These are phyloP conservation scores for Listronotus bonariensis DNA, from an alignment of 1,140 invertebrate species.

Conservation along the genomic window DNA sequence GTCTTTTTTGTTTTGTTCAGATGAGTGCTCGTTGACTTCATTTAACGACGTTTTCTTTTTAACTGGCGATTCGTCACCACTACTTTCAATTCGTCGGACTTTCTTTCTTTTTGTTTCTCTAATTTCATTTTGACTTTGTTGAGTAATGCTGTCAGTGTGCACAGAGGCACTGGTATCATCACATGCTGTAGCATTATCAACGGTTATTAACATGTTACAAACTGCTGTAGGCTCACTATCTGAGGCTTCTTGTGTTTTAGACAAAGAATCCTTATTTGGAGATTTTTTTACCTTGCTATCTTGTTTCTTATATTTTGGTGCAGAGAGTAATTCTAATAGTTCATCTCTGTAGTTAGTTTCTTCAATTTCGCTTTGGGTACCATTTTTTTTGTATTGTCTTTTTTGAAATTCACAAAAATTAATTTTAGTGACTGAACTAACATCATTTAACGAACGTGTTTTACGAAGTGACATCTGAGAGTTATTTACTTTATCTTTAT, in stretches of 20 bases:
- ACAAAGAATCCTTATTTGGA: too few relatives aligned
- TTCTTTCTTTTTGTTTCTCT: conserved; percentile 1
- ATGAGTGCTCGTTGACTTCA: background rate
- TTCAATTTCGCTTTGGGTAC: too few relatives aligned
- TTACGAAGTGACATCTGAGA: too few relatives aligned
- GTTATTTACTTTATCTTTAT: too few relatives aligned
- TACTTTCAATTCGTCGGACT: background rate
- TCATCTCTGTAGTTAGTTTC: too few relatives aligned
- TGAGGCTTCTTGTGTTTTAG: background rate
- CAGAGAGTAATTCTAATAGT: too few relatives aligned
- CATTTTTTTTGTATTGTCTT: too few relatives aligned
- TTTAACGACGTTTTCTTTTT: background rate
- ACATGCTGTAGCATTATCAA: background rate
- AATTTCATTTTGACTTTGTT: background rate
- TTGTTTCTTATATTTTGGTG: too few relatives aligned
- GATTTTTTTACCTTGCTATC: too few relatives aligned
- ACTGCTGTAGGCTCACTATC: background rate
- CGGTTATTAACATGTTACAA: background rate
- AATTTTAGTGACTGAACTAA: too few relatives aligned
- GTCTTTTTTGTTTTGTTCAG: background rate
- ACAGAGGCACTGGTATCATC: background rate
- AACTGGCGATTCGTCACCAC: background rate
- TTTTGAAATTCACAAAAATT: too few relatives aligned
- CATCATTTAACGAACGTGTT: too few relatives aligned
- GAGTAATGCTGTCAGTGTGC: background rate